Evolutionary conservation across 2,888 invertebrate species (phyloP), one percentile per base, ranked within the genome.

Genomic region (Geophilus truncorum): DNA sequence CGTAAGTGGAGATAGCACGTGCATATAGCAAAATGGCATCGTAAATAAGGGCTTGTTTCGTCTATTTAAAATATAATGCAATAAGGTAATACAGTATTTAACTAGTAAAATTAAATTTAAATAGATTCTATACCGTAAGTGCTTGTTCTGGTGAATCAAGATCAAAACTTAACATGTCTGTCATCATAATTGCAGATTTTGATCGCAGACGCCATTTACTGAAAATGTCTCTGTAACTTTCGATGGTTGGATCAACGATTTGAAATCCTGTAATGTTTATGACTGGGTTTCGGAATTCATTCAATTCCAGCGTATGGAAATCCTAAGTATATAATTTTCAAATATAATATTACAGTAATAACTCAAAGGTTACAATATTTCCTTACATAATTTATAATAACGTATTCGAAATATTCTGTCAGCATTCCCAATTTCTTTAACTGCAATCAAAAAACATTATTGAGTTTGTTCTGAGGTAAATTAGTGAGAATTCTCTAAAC

Each of bases 21-120:
- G 87, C 87, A 81, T 88, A 87, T 83, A 88, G 83, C 36, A 85
- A 84, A 6, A 88, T 87, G 1, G 88, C 87, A 82, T 89, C 89
- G 83, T 87, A 87, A 82, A 88, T 86, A 81, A 89, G 83, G 0
- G 88, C 89, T 25, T 86, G 86, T 82, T 87, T 86, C 34, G 87
- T 87, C 88, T 88, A 36, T n/a, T n/a, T n/a, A n/a, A n/a, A n/a
- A n/a, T n/a, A n/a, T n/a, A n/a, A n/a, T n/a, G n/a, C n/a, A n/a
- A n/a, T n/a, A n/a, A n/a, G n/a, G n/a, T n/a, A n/a, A n/a, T n/a
- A n/a, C n/a, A n/a, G n/a, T n/a, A n/a, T n/a, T n/a, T n/a, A n/a
- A n/a, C 1, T 4, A n/a, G 23, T 21, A 23, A 4, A 6, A 18
- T 62, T 21, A 2, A 57, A 5, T 57, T 57, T 23, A 62, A 18